A percentile compares a stretch with the other conserved stretches of the same genome.
Conservation (phyloP, 2,888 invertebrate species). For the Amblyjoppa fuscipennis region DNA sequence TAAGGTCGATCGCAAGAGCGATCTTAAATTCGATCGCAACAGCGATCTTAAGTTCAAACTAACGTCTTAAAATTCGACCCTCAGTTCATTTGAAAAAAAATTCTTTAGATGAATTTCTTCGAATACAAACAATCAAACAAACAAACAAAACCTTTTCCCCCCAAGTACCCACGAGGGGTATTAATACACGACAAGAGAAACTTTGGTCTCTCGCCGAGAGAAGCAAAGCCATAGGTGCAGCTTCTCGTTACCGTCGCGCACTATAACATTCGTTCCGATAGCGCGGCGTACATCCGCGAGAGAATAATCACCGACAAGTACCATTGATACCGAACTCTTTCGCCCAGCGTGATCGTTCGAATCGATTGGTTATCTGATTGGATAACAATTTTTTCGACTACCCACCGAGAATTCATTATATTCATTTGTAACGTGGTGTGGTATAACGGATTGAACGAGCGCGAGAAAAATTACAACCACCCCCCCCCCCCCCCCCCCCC, state of each 20-base stretch:
- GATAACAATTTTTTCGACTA: constrained; percentile 60
- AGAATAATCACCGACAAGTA: constrained; percentile 35
- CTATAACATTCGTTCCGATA: constrained; percentile 18
- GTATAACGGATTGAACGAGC: constrained; percentile 23
- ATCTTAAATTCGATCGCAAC: too few species aligned
- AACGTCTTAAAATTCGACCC: too few species aligned
- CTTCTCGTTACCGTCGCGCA: constrained; percentile 9
- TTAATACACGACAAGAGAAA: not conserved
- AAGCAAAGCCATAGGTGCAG: constrained; percentile 2
- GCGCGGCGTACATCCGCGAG: not conserved
- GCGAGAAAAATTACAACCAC: constrained; percentile 60
- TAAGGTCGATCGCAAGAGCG: too few species aligned
- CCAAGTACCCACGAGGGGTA: not conserved
- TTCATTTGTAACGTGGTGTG: constrained; percentile 42
- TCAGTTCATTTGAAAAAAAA: too few species aligned
- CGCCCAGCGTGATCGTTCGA: constrained; percentile 43
- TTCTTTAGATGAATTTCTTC: not conserved
- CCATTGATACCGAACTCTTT: constrained; percentile 50
- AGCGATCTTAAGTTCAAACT: too few species aligned
- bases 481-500: not conserved
- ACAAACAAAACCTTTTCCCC: not conserved
- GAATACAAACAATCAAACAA: not conserved
- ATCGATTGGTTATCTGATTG: constrained; percentile 63
- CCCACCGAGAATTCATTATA: constrained; percentile 62
- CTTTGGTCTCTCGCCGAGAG: not conserved